Percentiles rank a stretch among this genome's conserved stretches.
These are phyloP conservation scores for Choristoneura fumiferana DNA, from an alignment of 1,140 invertebrate species.

Conservation along the genomic window DNA sequence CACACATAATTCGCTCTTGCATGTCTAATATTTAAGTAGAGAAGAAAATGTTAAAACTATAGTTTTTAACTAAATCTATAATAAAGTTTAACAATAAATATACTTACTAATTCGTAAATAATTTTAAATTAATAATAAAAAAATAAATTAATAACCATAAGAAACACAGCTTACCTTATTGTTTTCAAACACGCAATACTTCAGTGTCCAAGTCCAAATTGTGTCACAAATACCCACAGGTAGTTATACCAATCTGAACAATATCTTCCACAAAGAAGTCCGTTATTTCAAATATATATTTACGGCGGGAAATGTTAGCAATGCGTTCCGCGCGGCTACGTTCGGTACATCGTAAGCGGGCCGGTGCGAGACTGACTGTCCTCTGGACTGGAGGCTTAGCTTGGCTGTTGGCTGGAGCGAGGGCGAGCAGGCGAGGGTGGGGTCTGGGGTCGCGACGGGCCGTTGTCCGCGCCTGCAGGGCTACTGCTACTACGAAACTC, in stretches of 20 bases:
- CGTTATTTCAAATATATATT: background rate
- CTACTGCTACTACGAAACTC: no score
- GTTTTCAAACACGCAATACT: no score
- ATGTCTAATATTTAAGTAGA: no score
- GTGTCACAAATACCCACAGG: conserved; percentile 9
- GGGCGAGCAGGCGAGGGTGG: conserved; percentile 13
- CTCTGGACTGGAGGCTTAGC: conserved; percentile 1
- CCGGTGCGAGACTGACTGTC: conserved; percentile 1
- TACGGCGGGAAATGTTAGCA: conserved; percentile 9
- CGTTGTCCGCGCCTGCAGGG: conserved; percentile 13
- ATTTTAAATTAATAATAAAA: no score
- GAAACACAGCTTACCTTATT: no score
- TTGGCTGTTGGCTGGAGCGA: background rate
- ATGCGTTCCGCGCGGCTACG: background rate
- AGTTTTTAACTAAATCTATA: no score
- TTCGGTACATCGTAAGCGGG: background rate
- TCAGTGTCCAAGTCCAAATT: background rate
- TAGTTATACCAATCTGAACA: conserved; percentile 10
- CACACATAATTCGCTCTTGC: no score
- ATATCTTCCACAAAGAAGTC: background rate
- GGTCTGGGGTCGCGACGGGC: conserved; percentile 10
- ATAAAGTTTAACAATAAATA: no score
- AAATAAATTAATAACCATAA: no score
- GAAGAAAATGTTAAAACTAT: no score
- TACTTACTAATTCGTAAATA: no score